Evolutionary conservation across 2,797 vertebrate species (phyloP), one percentile per base, ranked within the genome.

Genomic region (Bradypus variegatus): DNA sequence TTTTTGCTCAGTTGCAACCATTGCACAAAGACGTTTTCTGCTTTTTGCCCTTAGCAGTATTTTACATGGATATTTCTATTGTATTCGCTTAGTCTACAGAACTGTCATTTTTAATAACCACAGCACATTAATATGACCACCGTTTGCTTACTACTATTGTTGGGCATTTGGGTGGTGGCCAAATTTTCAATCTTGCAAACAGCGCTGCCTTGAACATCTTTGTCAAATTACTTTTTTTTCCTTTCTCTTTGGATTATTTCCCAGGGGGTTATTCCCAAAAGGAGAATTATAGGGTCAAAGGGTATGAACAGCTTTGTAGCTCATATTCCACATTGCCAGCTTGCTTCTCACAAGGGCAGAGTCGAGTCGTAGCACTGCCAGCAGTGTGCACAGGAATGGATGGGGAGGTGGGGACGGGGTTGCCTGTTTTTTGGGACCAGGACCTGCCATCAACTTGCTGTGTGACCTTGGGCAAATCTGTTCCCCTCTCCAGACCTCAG

Each of bases 91-190:
- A 76, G 91, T 73, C 67, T 88, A 13, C 70, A 80, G 91, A 83
- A n/a, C 88, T 88, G 80, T 94, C 95, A 88, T 86, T 93, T 95
- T 95, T 91, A 94, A 94, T 92, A 94, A 84, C 83, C 19, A 50
- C 4, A n/a, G 83, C 86, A 82, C 64, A 90, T 94, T 91, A 93
- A 91, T 86, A 84, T 12, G 80, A 84, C 86, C 41, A 84, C 73
- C 0, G 1, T 62, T 94, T 69, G 86, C 86, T 94, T 75, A 33
- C 83, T 75, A 38, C 91, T 92, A 65, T 65, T 65, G 88, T 85
- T 87, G 80, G 64, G 83, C 64, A 60, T 90, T 94, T 91, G 86
- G 84, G 77, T 45, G 83, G 76, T 45, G 11, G 80, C 90, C 94
- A 95, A 16, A 80, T 94, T 91, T 91, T 88, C 72, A 90, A 45